These are phyloP conservation scores for Toxotes jaculatrix DNA, from an alignment of 2,113 vertebrate species.

Conservation along the genomic window DNA sequence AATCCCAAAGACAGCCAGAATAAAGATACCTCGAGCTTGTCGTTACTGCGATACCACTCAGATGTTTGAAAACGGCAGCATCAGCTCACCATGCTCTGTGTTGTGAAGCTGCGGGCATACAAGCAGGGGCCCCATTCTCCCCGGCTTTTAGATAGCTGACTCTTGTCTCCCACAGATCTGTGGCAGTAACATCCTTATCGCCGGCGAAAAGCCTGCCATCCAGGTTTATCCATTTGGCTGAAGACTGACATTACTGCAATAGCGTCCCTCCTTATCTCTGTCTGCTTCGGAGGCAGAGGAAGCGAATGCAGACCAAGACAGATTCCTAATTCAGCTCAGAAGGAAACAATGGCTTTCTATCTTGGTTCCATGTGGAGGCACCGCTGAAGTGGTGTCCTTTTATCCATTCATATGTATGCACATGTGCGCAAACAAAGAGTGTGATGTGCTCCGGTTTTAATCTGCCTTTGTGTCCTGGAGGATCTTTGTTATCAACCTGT, in stretches of 20 bases:
- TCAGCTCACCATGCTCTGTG: conserved; percentile 21
- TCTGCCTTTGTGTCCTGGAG: neutral
- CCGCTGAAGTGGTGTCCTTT: conserved; percentile 39
- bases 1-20: conserved; percentile 22
- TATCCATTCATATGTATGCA: conserved; percentile 27
- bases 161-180: conserved; percentile 75
- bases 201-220: conserved; percentile 64
- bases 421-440: conserved; percentile 32
- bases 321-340: conserved; percentile 66
- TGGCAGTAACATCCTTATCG: conserved; percentile 71
- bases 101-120: conserved; percentile 34
- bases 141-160: conserved; percentile 66
- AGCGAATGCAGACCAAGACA: conserved; percentile 59
- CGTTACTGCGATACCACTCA: conserved; percentile 22
- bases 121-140: conserved; percentile 48
- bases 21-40: conserved; percentile 37
- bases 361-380: conserved; percentile 43
- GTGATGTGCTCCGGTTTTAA: conserved; percentile 16
- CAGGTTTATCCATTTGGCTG: conserved; percentile 77
- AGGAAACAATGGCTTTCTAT: conserved; percentile 68
- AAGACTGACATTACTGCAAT: conserved; percentile 71
- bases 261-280: conserved; percentile 63
- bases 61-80: conserved; percentile 42
- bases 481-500: neutral
- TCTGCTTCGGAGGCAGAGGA: conserved; percentile 59